Percentiles rank a stretch among this genome's conserved stretches.
Evolutionary conservation across 1,140 invertebrate species (phyloP).

Genomic region (Drosophila varians): DNA sequence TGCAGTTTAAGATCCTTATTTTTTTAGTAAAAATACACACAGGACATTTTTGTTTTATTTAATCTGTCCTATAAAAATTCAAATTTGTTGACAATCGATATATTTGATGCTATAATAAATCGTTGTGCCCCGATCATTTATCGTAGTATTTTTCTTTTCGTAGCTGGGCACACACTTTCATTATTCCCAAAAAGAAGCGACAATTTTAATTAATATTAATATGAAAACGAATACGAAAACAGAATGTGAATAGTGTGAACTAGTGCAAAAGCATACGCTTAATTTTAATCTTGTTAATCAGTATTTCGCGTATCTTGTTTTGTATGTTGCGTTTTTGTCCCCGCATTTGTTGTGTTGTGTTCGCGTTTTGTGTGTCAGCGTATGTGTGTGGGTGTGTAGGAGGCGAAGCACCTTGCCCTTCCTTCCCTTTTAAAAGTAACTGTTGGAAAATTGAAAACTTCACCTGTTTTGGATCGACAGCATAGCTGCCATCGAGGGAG

Average conservation of each 20-base stretch:
- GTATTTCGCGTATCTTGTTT: conserved; percentile 22
- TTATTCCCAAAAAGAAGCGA: conserved; percentile 6
- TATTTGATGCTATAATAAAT: too few relatives aligned
- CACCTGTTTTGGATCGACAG: conserved; percentile 5
- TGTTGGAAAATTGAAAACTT: conserved; percentile 11
- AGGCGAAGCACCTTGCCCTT: conserved; percentile 17
- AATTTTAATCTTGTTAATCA: conserved; percentile 24
- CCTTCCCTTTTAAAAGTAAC: conserved; percentile 11
- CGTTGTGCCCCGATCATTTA: neutral
- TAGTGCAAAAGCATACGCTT: conserved; percentile 13
- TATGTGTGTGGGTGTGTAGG: conserved; percentile 37
- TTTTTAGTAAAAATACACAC: too few relatives aligned
- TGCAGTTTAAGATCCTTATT: too few relatives aligned
- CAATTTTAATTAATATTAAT: conserved; percentile 22
- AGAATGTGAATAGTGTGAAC: conserved; percentile 30
- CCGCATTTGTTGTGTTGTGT: conserved; percentile 22
- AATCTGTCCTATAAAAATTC: too few relatives aligned
- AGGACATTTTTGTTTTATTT: too few relatives aligned
- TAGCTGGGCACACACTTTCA: neutral
- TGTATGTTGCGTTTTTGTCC: conserved; percentile 9
- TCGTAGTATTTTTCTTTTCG: neutral
- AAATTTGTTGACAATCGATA: too few relatives aligned
- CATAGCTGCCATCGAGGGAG: neutral
- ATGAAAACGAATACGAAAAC: too few relatives aligned
- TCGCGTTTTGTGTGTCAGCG: conserved; percentile 20